Evolutionary conservation across 2,113 vertebrate species (phyloP).

Genomic region (Hippocampus mohnikei): DNA sequence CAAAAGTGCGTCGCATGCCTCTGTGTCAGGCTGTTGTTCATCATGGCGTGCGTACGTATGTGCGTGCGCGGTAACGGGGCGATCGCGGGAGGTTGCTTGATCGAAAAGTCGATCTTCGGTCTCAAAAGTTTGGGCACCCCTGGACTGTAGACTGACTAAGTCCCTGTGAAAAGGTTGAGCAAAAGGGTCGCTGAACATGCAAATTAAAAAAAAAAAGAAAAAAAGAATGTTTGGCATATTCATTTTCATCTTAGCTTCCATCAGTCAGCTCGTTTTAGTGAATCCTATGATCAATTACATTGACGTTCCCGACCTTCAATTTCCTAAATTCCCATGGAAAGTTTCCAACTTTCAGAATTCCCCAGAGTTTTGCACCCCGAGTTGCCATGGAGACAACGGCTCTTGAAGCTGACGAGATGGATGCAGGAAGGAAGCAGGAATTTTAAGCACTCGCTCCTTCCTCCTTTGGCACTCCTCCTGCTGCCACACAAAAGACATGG

Average conservation of each 20-base stretch:
- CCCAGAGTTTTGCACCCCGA: neutral
- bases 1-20: too few relatives aligned
- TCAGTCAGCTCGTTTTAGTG: too few relatives aligned
- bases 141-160: too few relatives aligned
- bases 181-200: neutral
- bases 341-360: neutral
- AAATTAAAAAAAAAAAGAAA: neutral
- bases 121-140: too few relatives aligned
- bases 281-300: too few relatives aligned
- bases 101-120: too few relatives aligned
- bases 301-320: neutral
- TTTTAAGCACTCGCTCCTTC: constrained; percentile 59
- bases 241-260: too few relatives aligned
- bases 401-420: constrained; percentile 64
- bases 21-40: too few relatives aligned
- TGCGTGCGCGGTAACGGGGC: too few relatives aligned
- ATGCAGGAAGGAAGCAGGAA: constrained; percentile 70
- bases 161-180: neutral
- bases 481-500: constrained; percentile 56
- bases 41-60: too few relatives aligned
- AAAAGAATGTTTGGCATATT: too few relatives aligned
- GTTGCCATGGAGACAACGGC: constrained; percentile 66
- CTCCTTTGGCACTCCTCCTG: constrained; percentile 52
- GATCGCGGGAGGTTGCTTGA: too few relatives aligned
- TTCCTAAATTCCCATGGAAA: neutral